Percentiles rank a stretch among this genome's conserved stretches.
Evolutionary conservation across 2,113 vertebrate species (phyloP).

Genomic region (Rhizomys pruinosus): DNA sequence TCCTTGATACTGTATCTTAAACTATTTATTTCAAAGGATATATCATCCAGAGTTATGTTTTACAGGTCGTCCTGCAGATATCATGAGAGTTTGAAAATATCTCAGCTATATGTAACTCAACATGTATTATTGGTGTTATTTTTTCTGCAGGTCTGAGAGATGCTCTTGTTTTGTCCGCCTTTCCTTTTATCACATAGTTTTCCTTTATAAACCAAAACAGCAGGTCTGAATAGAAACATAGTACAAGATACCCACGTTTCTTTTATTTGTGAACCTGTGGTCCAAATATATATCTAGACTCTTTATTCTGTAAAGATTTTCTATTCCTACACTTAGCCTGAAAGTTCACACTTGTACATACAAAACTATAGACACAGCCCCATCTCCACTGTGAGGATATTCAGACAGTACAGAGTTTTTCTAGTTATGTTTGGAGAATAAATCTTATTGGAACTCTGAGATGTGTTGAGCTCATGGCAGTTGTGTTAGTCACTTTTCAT

Average conservation of each 20-base stretch:
- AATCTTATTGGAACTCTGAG: neutral
- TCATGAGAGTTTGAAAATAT: neutral
- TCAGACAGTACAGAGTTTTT: neutral
- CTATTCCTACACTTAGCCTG: slow-evolving; percentile 30
- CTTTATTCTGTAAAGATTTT: neutral
- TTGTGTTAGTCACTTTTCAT: neutral
- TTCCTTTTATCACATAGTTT: neutral
- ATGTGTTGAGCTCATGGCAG: neutral
- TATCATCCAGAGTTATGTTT: neutral
- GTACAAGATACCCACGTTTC: neutral
- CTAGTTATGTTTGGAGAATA: neutral
- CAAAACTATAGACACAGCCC: neutral
- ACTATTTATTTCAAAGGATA: neutral
- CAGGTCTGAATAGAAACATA: neutral
- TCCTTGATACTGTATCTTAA: neutral
- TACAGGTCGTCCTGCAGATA: neutral
- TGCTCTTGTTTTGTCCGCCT: neutral
- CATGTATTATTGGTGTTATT: neutral
- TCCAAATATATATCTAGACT: neutral
- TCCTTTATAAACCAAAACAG: neutral
- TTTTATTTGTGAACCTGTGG: neutral
- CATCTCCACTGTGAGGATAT: neutral
- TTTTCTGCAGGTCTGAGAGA: neutral
- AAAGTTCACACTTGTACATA: neutral
- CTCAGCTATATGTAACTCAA: neutral